Evolutionary conservation across 1,140 invertebrate species (phyloP), one percentile per base, ranked within the genome.

Genomic region (Drosophila pallidifrons): DNA sequence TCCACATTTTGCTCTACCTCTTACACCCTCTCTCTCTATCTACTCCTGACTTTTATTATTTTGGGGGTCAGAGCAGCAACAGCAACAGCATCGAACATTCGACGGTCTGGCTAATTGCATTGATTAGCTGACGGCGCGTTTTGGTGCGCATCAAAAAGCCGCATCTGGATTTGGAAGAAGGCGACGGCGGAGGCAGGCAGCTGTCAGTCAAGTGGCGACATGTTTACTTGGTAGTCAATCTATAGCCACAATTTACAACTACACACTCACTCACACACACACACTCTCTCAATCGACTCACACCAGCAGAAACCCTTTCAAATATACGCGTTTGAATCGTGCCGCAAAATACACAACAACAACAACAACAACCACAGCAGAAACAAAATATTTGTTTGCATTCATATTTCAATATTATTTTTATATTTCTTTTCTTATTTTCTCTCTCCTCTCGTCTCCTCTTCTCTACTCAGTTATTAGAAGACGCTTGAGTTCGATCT

Each of bases 71-170:
- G 69, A 70, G 55, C 30, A 25, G 5, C 47, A 51, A 8, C 47
- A 51, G 46, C 32, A 32, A 8, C 47, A 51, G 46, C 32, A 32
- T 32, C 25, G 52, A 16, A 20, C 55, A 16, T 35, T n/a, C 15
- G n/a, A 28, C 59, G 71, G 81, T 73, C 74, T 47, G 85, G 85
- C 85, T 89, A 89, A 89, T 89, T 89, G 85, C 86, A 89, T 89
- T 89, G 86, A 89, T 89, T 89, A 89, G 85, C 85, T 89, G 85
- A 87, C 83, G 85, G 83, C 69, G 85, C 83, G 69, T 83, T 87
- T 89, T 87, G 83, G 74, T 79, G 80, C 85, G 72, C 82, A 86
- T 86, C 83, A 87, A 86, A 86, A 85, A 87, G 82, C 64, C 65
- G 70, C 59, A 45, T 35, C 51, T 35, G 32, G 35, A 32, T 51